A percentile compares a stretch with the other conserved stretches of the same genome.
These are phyloP conservation scores for Lapara coniferarum DNA, from an alignment of 2,888 invertebrate genomes.

Conservation along the genomic window DNA sequence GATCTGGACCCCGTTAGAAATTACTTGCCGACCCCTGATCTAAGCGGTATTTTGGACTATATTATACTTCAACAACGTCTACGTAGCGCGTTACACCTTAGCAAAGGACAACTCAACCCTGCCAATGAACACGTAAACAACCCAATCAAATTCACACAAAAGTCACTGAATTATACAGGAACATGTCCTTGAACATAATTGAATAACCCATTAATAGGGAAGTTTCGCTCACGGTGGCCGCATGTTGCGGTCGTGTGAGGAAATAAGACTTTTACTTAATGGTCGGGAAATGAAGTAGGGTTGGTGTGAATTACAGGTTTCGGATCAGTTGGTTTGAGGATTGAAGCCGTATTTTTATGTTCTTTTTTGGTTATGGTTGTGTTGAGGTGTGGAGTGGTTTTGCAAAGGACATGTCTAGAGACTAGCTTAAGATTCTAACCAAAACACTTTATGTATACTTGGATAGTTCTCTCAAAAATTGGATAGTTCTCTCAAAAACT, in stretches of 20 bases:
- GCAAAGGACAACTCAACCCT: background rate
- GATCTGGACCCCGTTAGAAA: no score
- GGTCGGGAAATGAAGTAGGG: slow-evolving; percentile 27
- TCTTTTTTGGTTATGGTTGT: background rate
- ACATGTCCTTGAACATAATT: slow-evolving; percentile 44
- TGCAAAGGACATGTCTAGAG: no score
- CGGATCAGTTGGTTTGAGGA: background rate
- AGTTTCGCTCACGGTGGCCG: slow-evolving; percentile 36
- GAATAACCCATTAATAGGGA: slow-evolving; percentile 53
- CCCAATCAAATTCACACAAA: slow-evolving; percentile 3
- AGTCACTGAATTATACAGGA: slow-evolving; percentile 23
- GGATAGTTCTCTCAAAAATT: no score
- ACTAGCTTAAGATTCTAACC: no score
- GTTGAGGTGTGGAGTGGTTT: no score
- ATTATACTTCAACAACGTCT: no score
- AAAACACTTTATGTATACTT: no score
- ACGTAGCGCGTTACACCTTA: no score
- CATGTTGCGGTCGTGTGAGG: slow-evolving; percentile 30
- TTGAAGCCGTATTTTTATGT: background rate
- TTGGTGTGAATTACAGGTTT: slow-evolving; percentile 11
- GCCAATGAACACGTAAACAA: background rate
- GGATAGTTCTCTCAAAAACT: no score
- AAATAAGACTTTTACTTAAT: slow-evolving; percentile 30
- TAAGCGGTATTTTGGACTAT: no score
- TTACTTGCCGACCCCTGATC: no score